Evolutionary conservation across 1,140 invertebrate genomes (phyloP).

Genomic region (Hydropsyche tenuis): DNA sequence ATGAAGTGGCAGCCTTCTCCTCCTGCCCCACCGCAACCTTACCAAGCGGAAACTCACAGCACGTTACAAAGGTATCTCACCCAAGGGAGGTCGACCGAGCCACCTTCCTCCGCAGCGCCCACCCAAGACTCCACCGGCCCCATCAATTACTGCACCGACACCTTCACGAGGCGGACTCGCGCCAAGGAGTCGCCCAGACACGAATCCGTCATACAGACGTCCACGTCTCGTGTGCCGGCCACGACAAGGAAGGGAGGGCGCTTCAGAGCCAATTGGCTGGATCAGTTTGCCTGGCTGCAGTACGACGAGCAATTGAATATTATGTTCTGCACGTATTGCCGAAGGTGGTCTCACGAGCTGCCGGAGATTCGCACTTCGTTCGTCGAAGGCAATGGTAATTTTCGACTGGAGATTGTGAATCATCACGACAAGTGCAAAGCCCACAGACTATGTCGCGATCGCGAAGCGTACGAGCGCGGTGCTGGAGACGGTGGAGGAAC

Average conservation of each 20-base stretch:
- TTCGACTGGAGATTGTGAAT: conserved; percentile 76
- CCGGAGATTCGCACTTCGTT: conserved; percentile 76
- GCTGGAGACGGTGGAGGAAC: conserved; percentile 20
- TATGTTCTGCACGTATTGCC: conserved; percentile 76
- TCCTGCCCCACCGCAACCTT: conserved; percentile 32
- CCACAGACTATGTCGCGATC: conserved; percentile 68
- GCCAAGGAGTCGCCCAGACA: conserved; percentile 46
- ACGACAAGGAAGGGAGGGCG: conserved; percentile 65
- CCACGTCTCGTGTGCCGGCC: conserved; percentile 42
- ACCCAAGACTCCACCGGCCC: conserved; percentile 3
- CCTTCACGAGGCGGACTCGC: conserved; percentile 36
- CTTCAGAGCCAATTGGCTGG: conserved; percentile 70
- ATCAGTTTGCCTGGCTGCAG: conserved; percentile 72
- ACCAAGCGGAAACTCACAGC: conserved; percentile 39
- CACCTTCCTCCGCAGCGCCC: not conserved
- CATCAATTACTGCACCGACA: conserved; percentile 45
- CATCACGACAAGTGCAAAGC: conserved; percentile 79
- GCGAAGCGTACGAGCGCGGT: conserved; percentile 53
- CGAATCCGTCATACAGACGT: conserved; percentile 50
- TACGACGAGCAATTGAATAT: conserved; percentile 71
- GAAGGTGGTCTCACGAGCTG: conserved; percentile 73
- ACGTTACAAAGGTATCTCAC: conserved; percentile 47
- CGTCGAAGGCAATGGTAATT: conserved; percentile 76
- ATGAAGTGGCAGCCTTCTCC: conserved; percentile 35
- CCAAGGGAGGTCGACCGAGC: conserved; percentile 36